Evolutionary conservation across 2,113 vertebrate species (phyloP).

Genomic region (Axis porcinus): DNA sequence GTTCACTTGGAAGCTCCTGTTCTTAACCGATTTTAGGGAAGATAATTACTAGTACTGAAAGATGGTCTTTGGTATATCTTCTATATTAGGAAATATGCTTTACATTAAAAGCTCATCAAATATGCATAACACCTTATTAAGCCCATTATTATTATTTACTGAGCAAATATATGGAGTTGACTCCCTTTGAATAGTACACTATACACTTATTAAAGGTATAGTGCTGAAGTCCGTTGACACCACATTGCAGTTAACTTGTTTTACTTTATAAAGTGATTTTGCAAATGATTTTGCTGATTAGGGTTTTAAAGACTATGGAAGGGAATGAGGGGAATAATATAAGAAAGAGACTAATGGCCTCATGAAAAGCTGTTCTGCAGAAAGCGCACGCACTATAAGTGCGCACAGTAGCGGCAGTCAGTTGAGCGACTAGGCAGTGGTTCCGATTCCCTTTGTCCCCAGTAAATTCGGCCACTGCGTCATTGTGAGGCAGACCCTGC

Average conservation of each 20-base stretch:
- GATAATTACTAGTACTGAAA: slow-evolving; percentile 64
- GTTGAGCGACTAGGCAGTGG: slow-evolving; percentile 16
- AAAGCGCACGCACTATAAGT: slow-evolving; percentile 33
- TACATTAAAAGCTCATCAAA: slow-evolving; percentile 64
- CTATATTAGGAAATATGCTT: slow-evolving; percentile 61
- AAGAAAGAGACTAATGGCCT: slow-evolving; percentile 67
- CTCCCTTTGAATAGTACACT: slow-evolving; percentile 10
- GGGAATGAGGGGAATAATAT: slow-evolving; percentile 64
- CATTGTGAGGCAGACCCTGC: slow-evolving; percentile 33
- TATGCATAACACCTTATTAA: slow-evolving; percentile 37
- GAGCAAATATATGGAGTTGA: slow-evolving; percentile 38
- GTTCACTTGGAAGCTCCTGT: slow-evolving; percentile 41
- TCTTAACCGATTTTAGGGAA: slow-evolving; percentile 33
- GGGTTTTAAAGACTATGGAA: slow-evolving; percentile 62
- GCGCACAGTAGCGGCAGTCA: slow-evolving; percentile 56
- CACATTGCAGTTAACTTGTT: slow-evolving; percentile 23
- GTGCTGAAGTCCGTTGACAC: slow-evolving; percentile 34
- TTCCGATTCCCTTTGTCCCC: slow-evolving; percentile 20
- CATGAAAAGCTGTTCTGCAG: slow-evolving; percentile 71
- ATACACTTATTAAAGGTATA: slow-evolving; percentile 36
- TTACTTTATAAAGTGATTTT: slow-evolving; percentile 52
- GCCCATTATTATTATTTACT: slow-evolving; percentile 66
- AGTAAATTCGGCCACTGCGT: slow-evolving; percentile 42
- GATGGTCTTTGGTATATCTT: slow-evolving; percentile 47
- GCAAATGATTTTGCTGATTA: slow-evolving; percentile 71